Evolutionary conservation across 2,797 vertebrate genomes (phyloP).

Genomic region (Limnodromus scolopaceus): DNA sequence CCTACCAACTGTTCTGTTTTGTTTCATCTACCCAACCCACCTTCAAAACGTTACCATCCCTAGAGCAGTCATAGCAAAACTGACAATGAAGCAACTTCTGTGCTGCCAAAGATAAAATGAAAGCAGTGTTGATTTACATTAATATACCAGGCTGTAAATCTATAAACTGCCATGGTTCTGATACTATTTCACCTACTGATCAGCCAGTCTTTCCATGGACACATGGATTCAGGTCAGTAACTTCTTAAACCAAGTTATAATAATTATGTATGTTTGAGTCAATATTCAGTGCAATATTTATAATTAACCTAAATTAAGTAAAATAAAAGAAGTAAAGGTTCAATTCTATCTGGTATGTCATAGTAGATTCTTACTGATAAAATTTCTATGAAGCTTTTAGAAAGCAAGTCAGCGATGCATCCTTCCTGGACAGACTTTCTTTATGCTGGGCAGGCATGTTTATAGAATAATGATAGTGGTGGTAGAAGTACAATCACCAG

Average conservation of each 20-base stretch:
- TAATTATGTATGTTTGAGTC: not conserved
- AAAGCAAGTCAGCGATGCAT: not conserved
- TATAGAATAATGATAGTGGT: not conserved
- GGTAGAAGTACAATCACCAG: not conserved
- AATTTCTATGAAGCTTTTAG: not conserved
- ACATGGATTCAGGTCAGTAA: not conserved
- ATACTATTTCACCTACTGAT: not conserved
- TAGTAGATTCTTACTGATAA: not conserved
- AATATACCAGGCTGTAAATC: not conserved
- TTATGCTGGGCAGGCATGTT: not conserved
- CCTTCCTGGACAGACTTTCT: not conserved
- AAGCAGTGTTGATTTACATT: not conserved
- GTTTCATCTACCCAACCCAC: not conserved
- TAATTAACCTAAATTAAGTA: not conserved
- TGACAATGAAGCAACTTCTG: not conserved
- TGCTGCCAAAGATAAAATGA: not conserved
- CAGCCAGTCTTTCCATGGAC: not conserved
- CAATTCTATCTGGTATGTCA: not conserved
- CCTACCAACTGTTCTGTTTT: not conserved
- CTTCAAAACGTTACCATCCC: not conserved
- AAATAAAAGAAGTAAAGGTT: not conserved
- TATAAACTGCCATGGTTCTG: not conserved
- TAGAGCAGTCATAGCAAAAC: not conserved
- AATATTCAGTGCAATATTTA: not conserved
- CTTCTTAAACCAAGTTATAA: not conserved